Evolutionary conservation across 2,888 invertebrate genomes (phyloP).

Genomic region (Camptogramma bilineatum): DNA sequence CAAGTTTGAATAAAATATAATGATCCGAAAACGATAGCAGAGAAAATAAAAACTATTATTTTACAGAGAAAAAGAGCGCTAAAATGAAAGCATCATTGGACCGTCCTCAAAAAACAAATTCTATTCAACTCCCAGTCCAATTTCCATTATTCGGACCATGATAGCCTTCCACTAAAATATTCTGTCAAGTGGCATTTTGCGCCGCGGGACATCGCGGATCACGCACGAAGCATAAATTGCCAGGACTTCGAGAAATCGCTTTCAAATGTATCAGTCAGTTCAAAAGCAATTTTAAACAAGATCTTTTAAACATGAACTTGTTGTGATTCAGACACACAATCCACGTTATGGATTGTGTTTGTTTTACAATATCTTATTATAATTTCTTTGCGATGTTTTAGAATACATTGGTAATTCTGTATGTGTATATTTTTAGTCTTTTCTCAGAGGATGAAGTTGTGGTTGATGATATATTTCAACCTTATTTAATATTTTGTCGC

Average conservation of each 20-base stretch:
- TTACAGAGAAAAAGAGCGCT: slow-evolving; percentile 1
- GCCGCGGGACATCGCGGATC: slow-evolving; percentile 15
- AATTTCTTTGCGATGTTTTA: no score
- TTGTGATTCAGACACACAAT: neutral
- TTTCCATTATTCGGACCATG: slow-evolving; percentile 28
- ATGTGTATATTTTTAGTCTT: no score
- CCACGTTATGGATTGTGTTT: neutral
- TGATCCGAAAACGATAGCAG: neutral
- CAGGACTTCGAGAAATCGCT: slow-evolving; percentile 5
- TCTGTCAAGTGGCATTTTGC: slow-evolving; percentile 17
- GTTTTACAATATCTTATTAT: neutral
- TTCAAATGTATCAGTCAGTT: slow-evolving; percentile 9
- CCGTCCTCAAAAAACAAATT: slow-evolving; percentile 27
- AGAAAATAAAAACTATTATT: slow-evolving; percentile 3
- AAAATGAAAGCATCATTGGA: slow-evolving; percentile 7
- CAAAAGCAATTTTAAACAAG: slow-evolving; percentile 6
- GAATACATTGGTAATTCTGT: no score
- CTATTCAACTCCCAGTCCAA: slow-evolving; percentile 29
- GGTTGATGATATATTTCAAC: no score
- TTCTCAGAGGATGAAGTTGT: no score
- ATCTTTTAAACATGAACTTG: slow-evolving; percentile 2
- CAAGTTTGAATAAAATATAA: neutral
- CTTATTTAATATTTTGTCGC: no score
- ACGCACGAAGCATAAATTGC: slow-evolving; percentile 12
- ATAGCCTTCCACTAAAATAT: slow-evolving; percentile 27